Base-by-base conservation (phyloP, 2,797 vertebrate species). In the Hydrocynus forskahlii region DNA sequence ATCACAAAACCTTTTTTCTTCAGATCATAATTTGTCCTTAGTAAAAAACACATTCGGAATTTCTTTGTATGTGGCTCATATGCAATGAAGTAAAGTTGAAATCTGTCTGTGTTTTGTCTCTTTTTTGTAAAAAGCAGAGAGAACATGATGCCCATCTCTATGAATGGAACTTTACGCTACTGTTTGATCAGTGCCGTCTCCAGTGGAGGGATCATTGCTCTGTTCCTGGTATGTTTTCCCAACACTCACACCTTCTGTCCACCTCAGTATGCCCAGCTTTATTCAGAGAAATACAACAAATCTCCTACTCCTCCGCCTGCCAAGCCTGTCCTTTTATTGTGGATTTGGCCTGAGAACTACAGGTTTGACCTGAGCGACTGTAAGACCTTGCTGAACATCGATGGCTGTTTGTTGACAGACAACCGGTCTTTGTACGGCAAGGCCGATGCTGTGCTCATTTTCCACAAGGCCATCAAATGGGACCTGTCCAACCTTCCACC, bases 291-390 rank as follows among this genome's bases (percentile, higher is more conserved):
- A 17, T 25, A 17, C 14, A 29, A 7, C n/a, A 2, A 50, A 25
- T 25, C 45, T 7, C 6, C 21, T 23, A 7, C 8, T 25, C 5
- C 89, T 91, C 91, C 92, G 91, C 93, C 35, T 93, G 92, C 91
- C 59, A 96, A 94, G 87, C 96, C 95, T 7, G 92, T 93, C 64
- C 84, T 96, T 83, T 88, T 96, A 82, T 93, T 96, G 74, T 96
- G 96, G 95, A 90, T 95, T 69, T 97, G 96, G 96, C 96, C 96
- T 0, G 93, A 96, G 81, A 94, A 94, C 17, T 92, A 94, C 63
- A 94, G 87, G 10, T 96, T 96, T 2, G 93, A 96, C 81, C 91
- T 96, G 2, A 93, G 92, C 4, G 90, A 88, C 29, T 96, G 96
- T 84, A 90, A 91, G 72, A 86, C 86, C 0, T 84, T 93, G 88